These are phyloP conservation scores for Lithodes maja DNA, from an alignment of 2,888 invertebrate genomes.

Conservation along the genomic window DNA sequence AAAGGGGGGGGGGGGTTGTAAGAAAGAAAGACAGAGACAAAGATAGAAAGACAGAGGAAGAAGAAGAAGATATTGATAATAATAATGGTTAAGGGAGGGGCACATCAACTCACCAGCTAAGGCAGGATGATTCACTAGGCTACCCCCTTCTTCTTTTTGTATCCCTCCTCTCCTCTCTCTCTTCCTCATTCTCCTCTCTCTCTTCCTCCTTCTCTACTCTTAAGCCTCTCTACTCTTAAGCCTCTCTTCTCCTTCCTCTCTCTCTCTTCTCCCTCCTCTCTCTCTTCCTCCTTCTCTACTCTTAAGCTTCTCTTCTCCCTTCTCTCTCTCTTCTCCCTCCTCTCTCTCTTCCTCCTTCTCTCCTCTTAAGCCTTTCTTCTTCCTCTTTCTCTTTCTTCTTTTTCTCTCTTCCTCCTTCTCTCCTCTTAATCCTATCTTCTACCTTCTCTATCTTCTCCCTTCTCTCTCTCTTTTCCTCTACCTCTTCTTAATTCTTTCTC, in stretches of 20 bases:
- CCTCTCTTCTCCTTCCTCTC: background rate
- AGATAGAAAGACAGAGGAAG: no score
- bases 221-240: background rate
- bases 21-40: no score
- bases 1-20: no score
- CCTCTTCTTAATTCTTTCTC: background rate
- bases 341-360: no score
- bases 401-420: background rate
- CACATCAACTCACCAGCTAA: no score
- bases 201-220: background rate
- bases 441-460: background rate
- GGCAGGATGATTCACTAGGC: no score
- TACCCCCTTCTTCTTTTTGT: no score
- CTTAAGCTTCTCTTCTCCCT: background rate
- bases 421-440: background rate
- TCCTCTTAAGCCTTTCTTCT: background rate
- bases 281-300: background rate
- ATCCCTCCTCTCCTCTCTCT: background rate
- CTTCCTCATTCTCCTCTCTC: conserved; percentile 6
- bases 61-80: no score
- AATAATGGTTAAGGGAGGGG: no score
- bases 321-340: background rate
- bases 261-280: background rate
- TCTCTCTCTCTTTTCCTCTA: background rate
- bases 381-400: background rate